Base-by-base conservation (phyloP, 1,140 invertebrate genomes). In the Apis dorsata region DNA sequence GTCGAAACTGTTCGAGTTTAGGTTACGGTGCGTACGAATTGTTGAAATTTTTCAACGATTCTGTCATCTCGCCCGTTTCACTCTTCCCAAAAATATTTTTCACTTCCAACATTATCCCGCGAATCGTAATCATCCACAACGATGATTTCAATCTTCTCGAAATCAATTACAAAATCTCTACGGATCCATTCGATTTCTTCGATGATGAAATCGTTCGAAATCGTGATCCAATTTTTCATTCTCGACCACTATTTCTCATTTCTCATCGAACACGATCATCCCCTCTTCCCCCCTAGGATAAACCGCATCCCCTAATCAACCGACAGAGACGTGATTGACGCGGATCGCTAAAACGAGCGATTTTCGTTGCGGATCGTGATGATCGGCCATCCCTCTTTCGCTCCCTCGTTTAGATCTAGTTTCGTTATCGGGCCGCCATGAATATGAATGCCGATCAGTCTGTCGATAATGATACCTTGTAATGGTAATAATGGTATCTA, bases 401-500 rank as follows among this genome's bases (percentile, higher is more conserved):
- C 24, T 59, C 21, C 57, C 55, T n/a, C 21, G 34, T 55, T 60
- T 17, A 9, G 59, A 13, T 17, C 72, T 15, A 73, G 34, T 3
- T 4, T 60, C 68, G 69, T 79, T 79, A 79, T 49, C n/a, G 44
- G 62, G 57, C 53, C 60, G 62, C 17, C 69, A 73, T 84, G 82
- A 84, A 84, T 84, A 80, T 84, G 82, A 84, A 79, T 79, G 49
- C 70, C 59, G 57, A 83, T 83, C 81, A 49, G 44, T 63, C 68
- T 73, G 77, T 80, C 82, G 72, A 84, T 84, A 80, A 84, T 79
- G 77, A 80, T 84, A 84, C 69, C 69, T 70, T 79, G 70, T 80
- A 84, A 79, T 65, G 77, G 82, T 79, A 84, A 84, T 84, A 84
- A 84, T 80, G 59, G 82, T 84, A 68, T 66, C 70, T n/a, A 74